Base-by-base conservation (phyloP, 2,888 invertebrate genomes). In the Philereme vetulata region DNA sequence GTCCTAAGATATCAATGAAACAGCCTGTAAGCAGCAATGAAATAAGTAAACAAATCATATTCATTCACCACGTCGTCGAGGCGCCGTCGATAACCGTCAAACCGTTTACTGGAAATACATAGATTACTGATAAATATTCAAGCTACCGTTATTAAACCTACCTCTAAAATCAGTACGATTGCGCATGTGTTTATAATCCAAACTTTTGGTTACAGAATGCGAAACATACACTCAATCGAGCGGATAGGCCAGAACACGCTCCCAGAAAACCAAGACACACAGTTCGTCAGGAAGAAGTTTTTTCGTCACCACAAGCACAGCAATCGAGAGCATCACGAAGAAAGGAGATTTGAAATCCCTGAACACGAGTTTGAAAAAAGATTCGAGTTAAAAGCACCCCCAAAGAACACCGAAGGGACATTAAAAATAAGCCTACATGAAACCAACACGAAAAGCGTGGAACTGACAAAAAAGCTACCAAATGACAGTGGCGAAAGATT, bases 341-440 rank as follows among this genome's bases (percentile, higher is more conserved):
- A 78, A 9, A 80, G 72, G 56, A 84, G 78, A 58, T 78, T 84
- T 66, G 90, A 92, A 65, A 80, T 93, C 60, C 94, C 94, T 0
- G 93, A 93, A 64, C 94, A 94, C 62, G 94, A 94, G 60, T 94
- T 94, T 57, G 94, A 94, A 78, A 93, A 93, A 43, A 92, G 82
- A 70, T 94, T 94, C 66, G 94, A 94, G 76, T 76, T 90, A 4
- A 93, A 90, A 76, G 82, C 93, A 4, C 93, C 93, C 6, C 84
- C 85, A 0, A 90, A 92, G 45, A 72, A 69, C 53, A 11, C 11
- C 6, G n/a, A 10, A 47, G 10, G 7, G 0, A 32, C 21, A 4
- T 7, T 44, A 6, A 7, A 44, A 21, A 11, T 21, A 21, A 44
- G 21, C 5, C 0, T 92, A 4, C 93, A 33, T 43, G 46, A 53